phyloP scores from a whole-genome alignment of 2,888 invertebrate genomes.

The Noctua fimbriata region DNA sequence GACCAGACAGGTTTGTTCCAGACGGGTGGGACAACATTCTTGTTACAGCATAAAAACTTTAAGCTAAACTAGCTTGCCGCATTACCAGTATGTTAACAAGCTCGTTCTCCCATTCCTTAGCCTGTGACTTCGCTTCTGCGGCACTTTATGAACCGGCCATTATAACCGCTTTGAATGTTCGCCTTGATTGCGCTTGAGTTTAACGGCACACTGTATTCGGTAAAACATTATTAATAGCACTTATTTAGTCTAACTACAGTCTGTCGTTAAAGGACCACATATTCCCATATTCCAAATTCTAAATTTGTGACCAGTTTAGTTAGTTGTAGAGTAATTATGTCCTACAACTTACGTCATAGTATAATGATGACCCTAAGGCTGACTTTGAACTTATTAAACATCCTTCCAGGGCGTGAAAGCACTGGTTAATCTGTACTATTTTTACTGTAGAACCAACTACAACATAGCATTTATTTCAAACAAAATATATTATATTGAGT shows the following conservation, averaged over 20 bases:
- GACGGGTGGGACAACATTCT: slow-evolving; percentile 62
- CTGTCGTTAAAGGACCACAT: slow-evolving; percentile 81
- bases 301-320: slow-evolving; percentile 51
- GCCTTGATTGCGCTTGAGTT: slow-evolving; percentile 65
- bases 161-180: slow-evolving; percentile 72
- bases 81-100: slow-evolving; percentile 31
- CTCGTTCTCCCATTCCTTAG: slow-evolving; percentile 57
- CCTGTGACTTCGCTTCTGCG: slow-evolving; percentile 66
- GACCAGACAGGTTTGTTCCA: slow-evolving; percentile 83
- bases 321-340: slow-evolving; percentile 29
- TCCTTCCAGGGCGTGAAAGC: neutral
- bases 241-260: slow-evolving; percentile 60
- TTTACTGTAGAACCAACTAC: neutral
- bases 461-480: neutral
- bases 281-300: slow-evolving; percentile 80
- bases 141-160: slow-evolving; percentile 59
- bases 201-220: slow-evolving; percentile 65
- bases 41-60: slow-evolving; percentile 29
- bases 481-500: too few relatives aligned
- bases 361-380: neutral
- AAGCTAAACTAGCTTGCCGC: neutral
- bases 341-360: slow-evolving; percentile 5
- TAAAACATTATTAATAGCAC: slow-evolving; percentile 56
- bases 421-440: neutral
- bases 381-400: slow-evolving; percentile 4